phyloP scores from a whole-genome alignment of 2,797 vertebrate genomes.

The Arremon aurantiirostris region DNA sequence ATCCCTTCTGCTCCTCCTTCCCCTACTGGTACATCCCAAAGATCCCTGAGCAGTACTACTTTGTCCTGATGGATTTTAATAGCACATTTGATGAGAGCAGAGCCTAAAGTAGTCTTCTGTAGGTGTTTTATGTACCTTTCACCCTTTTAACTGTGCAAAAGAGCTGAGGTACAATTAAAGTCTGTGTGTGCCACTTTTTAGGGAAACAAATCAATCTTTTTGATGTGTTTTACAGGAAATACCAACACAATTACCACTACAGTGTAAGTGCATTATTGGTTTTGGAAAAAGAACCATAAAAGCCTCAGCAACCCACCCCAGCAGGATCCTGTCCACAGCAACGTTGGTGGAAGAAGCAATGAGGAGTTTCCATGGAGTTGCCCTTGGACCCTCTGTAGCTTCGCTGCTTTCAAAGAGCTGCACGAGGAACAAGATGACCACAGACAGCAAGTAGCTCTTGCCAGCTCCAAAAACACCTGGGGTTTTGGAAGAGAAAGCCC shows the following conservation, averaged over 20 bases:
- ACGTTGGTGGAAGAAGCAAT: constrained; percentile 81
- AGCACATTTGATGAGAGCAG: neutral
- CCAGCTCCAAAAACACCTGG: constrained; percentile 83
- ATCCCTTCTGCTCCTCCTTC: neutral
- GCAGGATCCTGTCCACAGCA: constrained; percentile 80
- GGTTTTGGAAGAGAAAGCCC: constrained; percentile 9
- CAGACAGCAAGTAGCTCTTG: constrained; percentile 80
- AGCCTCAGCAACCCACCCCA: constrained; percentile 69
- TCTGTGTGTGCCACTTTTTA: rapidly evolving
- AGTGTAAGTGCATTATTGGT: rapidly evolving
- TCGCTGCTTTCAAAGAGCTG: constrained; percentile 77
- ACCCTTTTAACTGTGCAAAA: neutral
- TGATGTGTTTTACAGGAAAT: neutral
- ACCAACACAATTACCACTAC: neutral
- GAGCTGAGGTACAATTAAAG: neutral
- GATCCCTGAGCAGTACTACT: neutral
- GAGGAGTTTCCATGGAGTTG: constrained; percentile 76
- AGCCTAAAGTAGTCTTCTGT: neutral
- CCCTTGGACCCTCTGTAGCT: neutral
- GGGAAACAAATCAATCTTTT: neutral
- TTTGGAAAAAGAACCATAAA: neutral
- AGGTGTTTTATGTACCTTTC: neutral
- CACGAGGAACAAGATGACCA: constrained; percentile 78
- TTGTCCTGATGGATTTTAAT: neutral
- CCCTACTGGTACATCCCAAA: neutral